A percentile compares a stretch with the other conserved stretches of the same genome.
Evolutionary conservation across 2,113 vertebrate genomes (phyloP).

Genomic region (Upupa epops): DNA sequence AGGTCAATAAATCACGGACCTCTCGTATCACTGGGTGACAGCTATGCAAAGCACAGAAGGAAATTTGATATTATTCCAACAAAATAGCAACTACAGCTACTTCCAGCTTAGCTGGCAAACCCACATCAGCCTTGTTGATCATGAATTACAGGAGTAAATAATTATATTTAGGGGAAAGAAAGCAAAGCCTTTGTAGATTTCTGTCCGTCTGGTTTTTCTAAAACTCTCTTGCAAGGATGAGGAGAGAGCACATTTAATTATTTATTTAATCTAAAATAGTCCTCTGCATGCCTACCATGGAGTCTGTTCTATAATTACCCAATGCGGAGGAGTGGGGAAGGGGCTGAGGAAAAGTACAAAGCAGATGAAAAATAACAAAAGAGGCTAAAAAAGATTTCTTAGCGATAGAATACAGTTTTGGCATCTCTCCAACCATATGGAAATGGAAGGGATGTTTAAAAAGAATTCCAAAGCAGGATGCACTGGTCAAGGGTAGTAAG

Average conservation of each 20-base stretch:
- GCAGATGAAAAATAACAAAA: slow-evolving; percentile 59
- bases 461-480: background rate
- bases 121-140: slow-evolving; percentile 51
- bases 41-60: slow-evolving; percentile 72
- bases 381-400: slow-evolving; percentile 45
- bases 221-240: background rate
- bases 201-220: background rate
- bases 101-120: slow-evolving; percentile 58
- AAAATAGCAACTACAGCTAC: slow-evolving; percentile 68
- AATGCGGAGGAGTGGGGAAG: background rate
- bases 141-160: slow-evolving; percentile 50
- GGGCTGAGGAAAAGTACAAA: slow-evolving; percentile 9
- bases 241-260: background rate
- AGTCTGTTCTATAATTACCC: slow-evolving; percentile 30
- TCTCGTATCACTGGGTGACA: slow-evolving; percentile 80
- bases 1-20: slow-evolving; percentile 79
- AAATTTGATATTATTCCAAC: slow-evolving; percentile 75
- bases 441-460: slow-evolving; percentile 47
- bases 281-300: background rate
- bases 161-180: slow-evolving; percentile 8
- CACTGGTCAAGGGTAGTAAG: slow-evolving; percentile 3
- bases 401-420: slow-evolving; percentile 29
- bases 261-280: slow-evolving; percentile 12
- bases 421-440: slow-evolving; percentile 58
- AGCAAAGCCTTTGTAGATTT: background rate